These are phyloP conservation scores for Ashinkailepas kermadecensis DNA, from an alignment of 2,888 invertebrate genomes.

Conservation along the genomic window DNA sequence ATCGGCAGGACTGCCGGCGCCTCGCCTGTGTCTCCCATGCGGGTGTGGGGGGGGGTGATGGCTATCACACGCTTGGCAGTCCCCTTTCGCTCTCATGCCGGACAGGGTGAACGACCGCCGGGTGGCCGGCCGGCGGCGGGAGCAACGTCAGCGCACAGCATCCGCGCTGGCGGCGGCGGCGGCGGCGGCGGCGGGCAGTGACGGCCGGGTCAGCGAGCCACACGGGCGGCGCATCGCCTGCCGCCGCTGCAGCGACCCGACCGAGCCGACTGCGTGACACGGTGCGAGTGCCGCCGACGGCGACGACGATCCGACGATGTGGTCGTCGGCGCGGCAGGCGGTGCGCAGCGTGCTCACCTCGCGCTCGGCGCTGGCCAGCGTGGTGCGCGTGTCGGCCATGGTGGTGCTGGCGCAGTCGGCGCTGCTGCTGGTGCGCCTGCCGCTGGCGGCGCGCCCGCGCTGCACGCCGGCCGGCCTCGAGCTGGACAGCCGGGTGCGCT, in stretches of 20 bases:
- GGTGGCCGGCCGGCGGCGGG: no score
- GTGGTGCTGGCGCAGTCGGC: not conserved
- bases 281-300: no score
- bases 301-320: no score
- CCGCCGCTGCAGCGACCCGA: not conserved
- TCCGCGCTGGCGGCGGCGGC: no score
- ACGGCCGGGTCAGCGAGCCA: not conserved
- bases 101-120: no score
- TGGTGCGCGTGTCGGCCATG: not conserved
- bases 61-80: no score
- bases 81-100: not conserved
- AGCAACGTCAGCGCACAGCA: no score
- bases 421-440: not conserved
- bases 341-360: not conserved
- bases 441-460: not conserved
- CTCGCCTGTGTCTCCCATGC: not conserved
- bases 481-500: not conserved
- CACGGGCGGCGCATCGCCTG: not conserved
- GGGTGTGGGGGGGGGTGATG: not conserved
- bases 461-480: not conserved
- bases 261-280: no score
- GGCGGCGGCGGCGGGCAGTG: not conserved
- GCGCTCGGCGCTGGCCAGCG: not conserved
- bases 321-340: no score
- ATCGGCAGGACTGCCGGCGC: no score